Percentiles rank a stretch among this genome's conserved stretches.
Conservation (phyloP, 2,113 vertebrate species). For the Chlamydotis undulata region DNA sequence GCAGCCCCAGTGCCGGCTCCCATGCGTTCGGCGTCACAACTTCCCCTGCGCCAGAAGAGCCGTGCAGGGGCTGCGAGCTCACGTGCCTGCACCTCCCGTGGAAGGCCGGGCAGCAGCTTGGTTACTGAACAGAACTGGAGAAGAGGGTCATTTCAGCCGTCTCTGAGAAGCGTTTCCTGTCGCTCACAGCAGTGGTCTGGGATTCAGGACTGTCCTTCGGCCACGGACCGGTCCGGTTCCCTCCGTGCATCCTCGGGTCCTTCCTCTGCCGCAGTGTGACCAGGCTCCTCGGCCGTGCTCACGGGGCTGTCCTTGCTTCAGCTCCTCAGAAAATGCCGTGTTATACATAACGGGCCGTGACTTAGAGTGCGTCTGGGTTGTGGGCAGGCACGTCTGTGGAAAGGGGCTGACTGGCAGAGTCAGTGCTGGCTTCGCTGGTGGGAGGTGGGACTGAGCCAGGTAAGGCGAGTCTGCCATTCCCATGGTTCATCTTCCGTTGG, state of each 20-base stretch:
- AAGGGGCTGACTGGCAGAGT: background rate
- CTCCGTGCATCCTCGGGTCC: accelerated
- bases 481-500: accelerated
- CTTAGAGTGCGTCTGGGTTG: accelerated
- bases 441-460: background rate
- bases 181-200: background rate
- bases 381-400: background rate
- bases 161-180: background rate
- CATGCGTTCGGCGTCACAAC: accelerated
- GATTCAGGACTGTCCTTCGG: background rate
- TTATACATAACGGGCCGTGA: accelerated
- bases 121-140: background rate
- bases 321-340: background rate
- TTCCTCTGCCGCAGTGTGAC: accelerated
- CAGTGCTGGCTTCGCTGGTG: background rate
- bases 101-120: background rate
- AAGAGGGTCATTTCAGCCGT: background rate
- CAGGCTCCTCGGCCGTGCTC: accelerated
- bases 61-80: background rate
- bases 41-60: background rate
- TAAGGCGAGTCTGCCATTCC: background rate
- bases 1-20: background rate
- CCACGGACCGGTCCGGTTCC: accelerated
- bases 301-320: background rate
- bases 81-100: background rate